A percentile compares a stretch with the other conserved stretches of the same genome.
Conservation (phyloP, 2,797 vertebrate genomes). For the Gobionotothen gibberifrons region DNA sequence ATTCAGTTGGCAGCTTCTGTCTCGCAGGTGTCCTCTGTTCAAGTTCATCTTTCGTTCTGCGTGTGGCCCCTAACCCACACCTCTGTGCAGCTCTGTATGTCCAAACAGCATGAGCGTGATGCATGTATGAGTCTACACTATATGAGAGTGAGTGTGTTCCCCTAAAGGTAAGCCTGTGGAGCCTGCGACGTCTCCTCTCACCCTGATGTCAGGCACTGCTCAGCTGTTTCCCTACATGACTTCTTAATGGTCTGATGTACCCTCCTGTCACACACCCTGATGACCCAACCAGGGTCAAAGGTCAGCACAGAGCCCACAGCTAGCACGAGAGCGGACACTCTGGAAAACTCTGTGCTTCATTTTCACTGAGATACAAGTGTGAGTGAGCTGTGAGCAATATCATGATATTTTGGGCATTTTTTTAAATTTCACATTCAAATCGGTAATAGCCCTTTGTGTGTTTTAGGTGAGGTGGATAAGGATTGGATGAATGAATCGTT, state of each 20-base stretch:
- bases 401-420: neutral
- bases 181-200: constrained; percentile 49
- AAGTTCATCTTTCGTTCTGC: constrained; percentile 45
- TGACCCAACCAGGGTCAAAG: constrained; percentile 57
- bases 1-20: constrained; percentile 61
- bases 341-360: constrained; percentile 43
- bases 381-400: constrained; percentile 12
- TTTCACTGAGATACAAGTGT: constrained; percentile 14
- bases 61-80: constrained; percentile 40
- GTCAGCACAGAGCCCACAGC: constrained; percentile 55
- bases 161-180: constrained; percentile 55
- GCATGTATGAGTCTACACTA: constrained; percentile 52
- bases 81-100: constrained; percentile 32
- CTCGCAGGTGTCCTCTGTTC: constrained; percentile 67
- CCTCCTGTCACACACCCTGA: constrained; percentile 59
- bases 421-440: neutral
- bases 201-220: constrained; percentile 56
- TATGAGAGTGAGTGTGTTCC: constrained; percentile 38
- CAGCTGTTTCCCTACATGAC: constrained; percentile 57
- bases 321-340: constrained; percentile 38
- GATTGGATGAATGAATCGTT: neutral
- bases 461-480: neutral
- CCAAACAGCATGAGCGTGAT: constrained; percentile 49
- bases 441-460: neutral
- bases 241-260: constrained; percentile 73